phyloP scores from a whole-genome alignment of 2,888 invertebrate species.

The Cremastinae sp. region DNA sequence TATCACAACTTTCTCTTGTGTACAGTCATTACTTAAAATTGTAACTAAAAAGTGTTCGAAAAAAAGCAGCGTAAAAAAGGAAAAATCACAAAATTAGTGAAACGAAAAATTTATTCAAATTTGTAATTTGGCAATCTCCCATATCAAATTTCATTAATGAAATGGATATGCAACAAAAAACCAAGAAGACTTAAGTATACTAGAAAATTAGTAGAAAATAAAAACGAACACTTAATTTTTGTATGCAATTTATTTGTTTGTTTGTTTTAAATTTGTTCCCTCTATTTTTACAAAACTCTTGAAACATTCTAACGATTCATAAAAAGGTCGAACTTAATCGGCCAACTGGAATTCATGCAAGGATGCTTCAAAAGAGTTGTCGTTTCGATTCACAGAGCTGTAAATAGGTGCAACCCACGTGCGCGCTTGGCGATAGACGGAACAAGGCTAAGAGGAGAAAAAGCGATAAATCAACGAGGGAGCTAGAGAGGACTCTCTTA shows the following conservation, averaged over 20 bases:
- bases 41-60: background rate
- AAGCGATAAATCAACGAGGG: constrained; percentile 57
- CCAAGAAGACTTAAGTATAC: too few species aligned
- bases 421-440: background rate
- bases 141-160: too few species aligned
- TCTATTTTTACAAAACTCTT: background rate
- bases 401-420: constrained; percentile 31
- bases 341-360: constrained; percentile 15
- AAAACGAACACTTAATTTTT: too few species aligned
- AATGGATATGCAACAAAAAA: too few species aligned
- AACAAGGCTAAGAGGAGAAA: constrained; percentile 12
- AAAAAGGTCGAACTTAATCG: constrained; percentile 22
- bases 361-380: constrained; percentile 22
- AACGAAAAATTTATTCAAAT: background rate
- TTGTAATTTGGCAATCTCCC: too few species aligned
- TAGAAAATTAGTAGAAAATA: too few species aligned
- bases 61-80: background rate
- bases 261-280: background rate
- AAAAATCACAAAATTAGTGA: background rate
- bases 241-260: background rate
- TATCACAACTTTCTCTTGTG: constrained; percentile 67
- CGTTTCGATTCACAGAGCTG: constrained; percentile 41
- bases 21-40: too few species aligned
- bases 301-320: constrained; percentile 33
- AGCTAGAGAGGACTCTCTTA: constrained; percentile 41